Base-by-base conservation (phyloP, 2,888 invertebrate genomes). In the Drosophila anomelani region DNA sequence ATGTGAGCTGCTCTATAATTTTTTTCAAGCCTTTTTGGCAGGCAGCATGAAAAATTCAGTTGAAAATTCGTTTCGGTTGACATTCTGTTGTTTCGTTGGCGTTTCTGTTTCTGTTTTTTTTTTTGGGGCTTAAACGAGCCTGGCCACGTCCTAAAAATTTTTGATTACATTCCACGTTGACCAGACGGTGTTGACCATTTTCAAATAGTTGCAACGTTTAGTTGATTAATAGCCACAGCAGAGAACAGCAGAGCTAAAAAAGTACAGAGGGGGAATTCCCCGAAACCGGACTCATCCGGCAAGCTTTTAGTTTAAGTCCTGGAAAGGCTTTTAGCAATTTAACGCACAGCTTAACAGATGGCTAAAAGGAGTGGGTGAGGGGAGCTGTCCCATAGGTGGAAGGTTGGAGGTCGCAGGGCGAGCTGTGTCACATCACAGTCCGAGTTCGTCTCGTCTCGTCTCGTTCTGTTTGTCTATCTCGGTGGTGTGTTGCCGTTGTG, bases 261-360 rank as follows among this genome's bases (percentile, higher is more conserved):
- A 7, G 29, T 8, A 58, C 49, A 10, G 29, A 17, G 39, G 39
- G 41, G 58, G 38, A 12, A 23, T n/a, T 26, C 15, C 39, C 26
- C 34, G 23, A 20, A 64, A 44, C 29, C 15, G 2, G 61, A 23
- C 23, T 26, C 32, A 39, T 51, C 13, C 29, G 36, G 41, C 26
- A 62, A 60, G 86, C 86, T 81, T 79, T 83, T 76, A 75, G 81
- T 83, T 88, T 76, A 85, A 87, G 85, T 85, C 77, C 88, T 59
- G 74, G 55, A 71, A 79, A 77, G 81, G 79, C 85, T 88, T 85
- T 86, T 86, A 88, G 88, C 88, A 85, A 85, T 85, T 85, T 85
- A 85, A 88, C 88, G 86, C 85, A 77, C 86, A 88, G 88, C 88
- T 85, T 85, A 86, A 88, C 88, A 85, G 77, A 72, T 81, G 76